Evolutionary conservation across 2,113 vertebrate species (phyloP).

Genomic region (Alouatta palliata): DNA sequence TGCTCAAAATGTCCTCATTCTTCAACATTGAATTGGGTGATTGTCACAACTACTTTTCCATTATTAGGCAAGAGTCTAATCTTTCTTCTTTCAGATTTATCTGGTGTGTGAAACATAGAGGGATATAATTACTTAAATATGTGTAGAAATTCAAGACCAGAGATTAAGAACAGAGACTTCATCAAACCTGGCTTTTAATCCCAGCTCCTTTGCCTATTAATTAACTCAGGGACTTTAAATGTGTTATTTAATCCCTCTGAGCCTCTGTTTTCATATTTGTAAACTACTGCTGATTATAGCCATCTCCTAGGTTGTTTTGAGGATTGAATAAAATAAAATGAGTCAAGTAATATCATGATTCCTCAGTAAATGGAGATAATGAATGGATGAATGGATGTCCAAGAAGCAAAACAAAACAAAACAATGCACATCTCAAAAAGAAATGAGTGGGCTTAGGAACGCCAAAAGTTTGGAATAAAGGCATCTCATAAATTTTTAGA

Average conservation of each 20-base stretch:
- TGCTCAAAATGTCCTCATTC: not conserved
- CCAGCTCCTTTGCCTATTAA: not conserved
- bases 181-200: not conserved
- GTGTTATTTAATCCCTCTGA: not conserved
- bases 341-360: not conserved
- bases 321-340: not conserved
- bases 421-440: not conserved
- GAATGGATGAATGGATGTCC: not conserved
- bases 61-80: not conserved
- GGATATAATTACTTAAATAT: not conserved
- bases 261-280: not conserved
- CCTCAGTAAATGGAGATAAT: not conserved
- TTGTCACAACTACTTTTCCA: constrained; percentile 1
- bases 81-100: constrained; percentile 13
- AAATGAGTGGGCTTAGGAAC: not conserved
- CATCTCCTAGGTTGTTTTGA: not conserved
- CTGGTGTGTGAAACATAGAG: not conserved
- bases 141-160: constrained; percentile 21
- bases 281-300: not conserved
- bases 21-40: not conserved
- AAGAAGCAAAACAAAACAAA: constrained; percentile 34
- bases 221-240: not conserved
- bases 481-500: not conserved
- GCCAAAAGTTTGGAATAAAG: not conserved
- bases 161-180: not conserved